These are phyloP conservation scores for Stegostoma tigrinum DNA, from an alignment of 2,113 vertebrate species.

Conservation along the genomic window DNA sequence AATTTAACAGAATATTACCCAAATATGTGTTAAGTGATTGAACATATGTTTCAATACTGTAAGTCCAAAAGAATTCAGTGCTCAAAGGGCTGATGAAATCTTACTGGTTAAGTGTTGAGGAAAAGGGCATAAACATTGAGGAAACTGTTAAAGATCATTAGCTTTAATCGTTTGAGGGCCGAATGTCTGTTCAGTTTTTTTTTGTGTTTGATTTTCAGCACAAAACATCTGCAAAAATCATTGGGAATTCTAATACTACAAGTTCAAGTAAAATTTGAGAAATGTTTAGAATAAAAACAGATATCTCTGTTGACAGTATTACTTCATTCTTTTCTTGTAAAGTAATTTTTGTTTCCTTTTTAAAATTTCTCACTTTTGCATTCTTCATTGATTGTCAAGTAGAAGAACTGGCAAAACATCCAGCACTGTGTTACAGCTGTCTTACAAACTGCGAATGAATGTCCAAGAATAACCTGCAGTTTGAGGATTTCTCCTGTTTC, in stretches of 20 bases:
- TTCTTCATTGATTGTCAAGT: not conserved
- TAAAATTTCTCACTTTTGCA: not conserved
- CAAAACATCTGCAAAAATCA: not conserved
- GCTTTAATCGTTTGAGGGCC: conserved; percentile 21
- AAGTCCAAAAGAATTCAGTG: conserved; percentile 29
- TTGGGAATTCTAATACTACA: not conserved
- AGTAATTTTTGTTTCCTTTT: not conserved
- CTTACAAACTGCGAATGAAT: not conserved
- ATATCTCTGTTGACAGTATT: not conserved
- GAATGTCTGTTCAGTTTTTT: not conserved
- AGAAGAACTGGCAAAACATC: not conserved
- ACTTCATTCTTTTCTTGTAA: not conserved
- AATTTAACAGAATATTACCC: conserved; percentile 23
- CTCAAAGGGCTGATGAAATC: conserved; percentile 36
- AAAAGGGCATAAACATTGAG: conserved; percentile 29
- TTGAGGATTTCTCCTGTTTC: not conserved
- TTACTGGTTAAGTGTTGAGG: conserved; percentile 33
- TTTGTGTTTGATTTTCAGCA: not conserved
- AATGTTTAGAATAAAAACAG: not conserved
- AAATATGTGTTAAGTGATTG: conserved; percentile 20
- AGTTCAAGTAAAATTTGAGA: not conserved
- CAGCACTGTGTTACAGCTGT: too few species aligned
- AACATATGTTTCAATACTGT: conserved; percentile 14
- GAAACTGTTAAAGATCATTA: conserved; percentile 30
- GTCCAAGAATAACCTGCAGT: not conserved